These are phyloP conservation scores for Syrphus vitripennis DNA, from an alignment of 2,888 invertebrate genomes.

Conservation along the genomic window DNA sequence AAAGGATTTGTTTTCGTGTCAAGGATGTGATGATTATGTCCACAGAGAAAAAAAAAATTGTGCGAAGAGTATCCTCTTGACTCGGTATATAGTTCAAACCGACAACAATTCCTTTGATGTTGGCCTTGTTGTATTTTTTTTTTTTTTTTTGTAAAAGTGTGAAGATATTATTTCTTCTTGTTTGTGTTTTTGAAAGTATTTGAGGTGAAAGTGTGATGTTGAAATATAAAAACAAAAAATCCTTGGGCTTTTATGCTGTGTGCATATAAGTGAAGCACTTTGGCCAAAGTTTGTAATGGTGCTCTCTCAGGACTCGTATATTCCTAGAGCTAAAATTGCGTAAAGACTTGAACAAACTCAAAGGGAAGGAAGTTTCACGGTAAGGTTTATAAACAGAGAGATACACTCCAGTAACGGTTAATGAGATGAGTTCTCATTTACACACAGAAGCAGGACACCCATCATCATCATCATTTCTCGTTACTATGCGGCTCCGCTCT, in stretches of 20 bases:
- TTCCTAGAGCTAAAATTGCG: neutral
- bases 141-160: neutral
- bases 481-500: neutral
- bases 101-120: slow-evolving; percentile 12
- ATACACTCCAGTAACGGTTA: neutral
- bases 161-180: slow-evolving; percentile 10
- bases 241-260: neutral
- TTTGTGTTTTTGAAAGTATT: neutral
- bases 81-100: neutral
- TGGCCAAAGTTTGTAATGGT: neutral
- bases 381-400: neutral
- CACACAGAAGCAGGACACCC: slow-evolving; percentile 3
- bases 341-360: neutral
- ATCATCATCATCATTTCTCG: slow-evolving; percentile 16
- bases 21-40: slow-evolving; percentile 55
- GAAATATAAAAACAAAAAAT: slow-evolving; percentile 5
- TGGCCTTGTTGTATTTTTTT: neutral
- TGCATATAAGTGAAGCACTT: slow-evolving; percentile 13
- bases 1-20: slow-evolving; percentile 60
- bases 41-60: neutral
- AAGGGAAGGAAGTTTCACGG: neutral
- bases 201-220: neutral
- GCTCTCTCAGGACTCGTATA: neutral
- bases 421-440: slow-evolving; percentile 35
- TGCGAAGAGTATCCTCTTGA: neutral